Evolutionary conservation across 2,113 vertebrate species (phyloP), one percentile per base, ranked within the genome.

Genomic region (Cyanistes caeruleus): DNA sequence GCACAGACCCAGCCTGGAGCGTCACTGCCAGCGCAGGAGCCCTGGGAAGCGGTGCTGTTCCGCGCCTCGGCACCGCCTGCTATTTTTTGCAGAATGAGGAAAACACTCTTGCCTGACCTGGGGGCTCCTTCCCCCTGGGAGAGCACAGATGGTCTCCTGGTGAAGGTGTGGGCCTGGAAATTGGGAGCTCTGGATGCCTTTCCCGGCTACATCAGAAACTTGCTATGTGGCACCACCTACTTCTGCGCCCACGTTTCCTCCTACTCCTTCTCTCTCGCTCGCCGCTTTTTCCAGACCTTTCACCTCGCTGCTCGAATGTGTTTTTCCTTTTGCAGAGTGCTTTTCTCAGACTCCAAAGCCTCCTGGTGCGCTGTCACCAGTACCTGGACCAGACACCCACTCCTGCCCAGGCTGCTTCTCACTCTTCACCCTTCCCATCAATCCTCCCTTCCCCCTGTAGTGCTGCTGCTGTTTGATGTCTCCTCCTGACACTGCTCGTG

Each of bases 191-290:
- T 94, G 91, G 84, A 94, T 95, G 91, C 96, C 87, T 96, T 95
- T 95, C 94, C 91, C 7, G 67, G 65, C 95, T 95, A 87, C 90
- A 89, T 96, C 95, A 95, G 89, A 91, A 87, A 95, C 94, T 93
- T 96, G 96, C 78, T 96, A 95, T 93, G 94, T 84, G 95, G 94
- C 93, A 96, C 94, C 91, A 87, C 94, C 94, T 87, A 93, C 95
- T 89, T 84, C 91, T 89, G 67, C 23, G 55, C 94, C 94, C 89
- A 96, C 93, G 11, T 90, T 73, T 78, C 95, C 91, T 96, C 95
- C 94, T 89, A 92, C 93, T 96, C 89, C 81, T 95, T 91, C 89
- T 89, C 94, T 91, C 89, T 89, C 4, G 0, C 87, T 75, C 21
- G 8, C 62, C 0, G 75, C 91, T 92, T 95, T 94, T 87, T 82